Evolutionary conservation across 2,888 invertebrate species (phyloP).

Genomic region (Acleris holmiana): DNA sequence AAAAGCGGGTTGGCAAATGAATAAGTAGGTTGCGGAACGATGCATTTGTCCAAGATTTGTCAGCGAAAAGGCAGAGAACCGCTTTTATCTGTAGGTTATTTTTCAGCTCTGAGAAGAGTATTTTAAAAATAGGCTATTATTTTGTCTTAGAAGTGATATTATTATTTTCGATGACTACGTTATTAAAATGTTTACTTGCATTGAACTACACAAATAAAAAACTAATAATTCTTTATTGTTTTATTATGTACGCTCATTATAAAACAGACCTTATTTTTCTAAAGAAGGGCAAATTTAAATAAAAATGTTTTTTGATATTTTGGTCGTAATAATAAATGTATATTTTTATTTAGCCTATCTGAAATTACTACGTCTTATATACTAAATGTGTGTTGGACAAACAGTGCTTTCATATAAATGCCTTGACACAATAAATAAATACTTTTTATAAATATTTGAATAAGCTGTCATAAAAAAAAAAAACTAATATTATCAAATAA

Average conservation of each 20-base stretch:
- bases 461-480: slow-evolving; percentile 37
- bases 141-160: not conserved
- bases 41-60: too few species aligned
- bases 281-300: slow-evolving; percentile 52
- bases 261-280: slow-evolving; percentile 53
- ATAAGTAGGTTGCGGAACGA: too few species aligned
- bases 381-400: slow-evolving; percentile 61
- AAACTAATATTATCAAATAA: slow-evolving; percentile 36
- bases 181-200: too few species aligned
- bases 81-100: too few species aligned
- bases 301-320: slow-evolving; percentile 49
- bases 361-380: slow-evolving; percentile 22
- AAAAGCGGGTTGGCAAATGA: too few species aligned
- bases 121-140: too few species aligned
- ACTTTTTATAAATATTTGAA: slow-evolving; percentile 27
- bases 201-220: slow-evolving; percentile 6
- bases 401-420: slow-evolving; percentile 67
- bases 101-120: too few species aligned
- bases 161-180: not conserved
- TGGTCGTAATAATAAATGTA: slow-evolving; percentile 53
- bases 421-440: slow-evolving; percentile 52
- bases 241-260: slow-evolving; percentile 57
- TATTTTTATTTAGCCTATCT: slow-evolving; percentile 14
- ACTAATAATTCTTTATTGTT: slow-evolving; percentile 50
- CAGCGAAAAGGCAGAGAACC: too few species aligned